Conservation (phyloP, 2,797 vertebrate genomes). For the Clarias pachynema region DNA sequence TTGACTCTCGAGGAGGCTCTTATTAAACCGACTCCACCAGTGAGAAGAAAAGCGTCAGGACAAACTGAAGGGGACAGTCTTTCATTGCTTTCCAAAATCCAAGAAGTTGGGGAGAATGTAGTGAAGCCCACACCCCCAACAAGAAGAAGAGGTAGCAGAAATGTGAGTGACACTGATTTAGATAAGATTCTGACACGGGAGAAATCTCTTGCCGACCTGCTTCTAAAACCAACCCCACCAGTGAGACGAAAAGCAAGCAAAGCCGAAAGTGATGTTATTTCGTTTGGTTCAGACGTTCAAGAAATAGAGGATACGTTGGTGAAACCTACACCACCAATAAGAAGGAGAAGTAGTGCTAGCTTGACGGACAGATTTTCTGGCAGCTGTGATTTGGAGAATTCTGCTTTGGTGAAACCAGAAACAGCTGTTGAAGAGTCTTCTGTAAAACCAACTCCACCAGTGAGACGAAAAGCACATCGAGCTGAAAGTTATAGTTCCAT, state of each 20-base stretch:
- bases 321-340: slow-evolving; percentile 36
- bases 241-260: slow-evolving; percentile 8
- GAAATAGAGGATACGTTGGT: slow-evolving; percentile 13
- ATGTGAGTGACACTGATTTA: not conserved
- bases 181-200: not conserved
- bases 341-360: slow-evolving; percentile 1
- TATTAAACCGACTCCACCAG: slow-evolving; percentile 28
- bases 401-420: not conserved
- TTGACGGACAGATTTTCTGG: not conserved
- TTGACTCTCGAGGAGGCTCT: not conserved
- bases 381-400: not conserved
- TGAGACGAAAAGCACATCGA: slow-evolving; percentile 31
- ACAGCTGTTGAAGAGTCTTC: not conserved
- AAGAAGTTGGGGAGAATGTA: not conserved
- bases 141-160: not conserved
- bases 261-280: slow-evolving; percentile 14
- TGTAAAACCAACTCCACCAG: slow-evolving; percentile 48
- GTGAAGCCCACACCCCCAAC: slow-evolving; percentile 3
- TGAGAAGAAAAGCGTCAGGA: slow-evolving; percentile 1
- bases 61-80: slow-evolving; percentile 14
- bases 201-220: not conserved
- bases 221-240: slow-evolving; percentile 28
- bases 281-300: not conserved
- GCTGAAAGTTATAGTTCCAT: slow-evolving; percentile 19
- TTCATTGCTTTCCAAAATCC: not conserved